Evolutionary conservation across 2,888 invertebrate genomes (phyloP).

Genomic region (Andricus quercusramuli): DNA sequence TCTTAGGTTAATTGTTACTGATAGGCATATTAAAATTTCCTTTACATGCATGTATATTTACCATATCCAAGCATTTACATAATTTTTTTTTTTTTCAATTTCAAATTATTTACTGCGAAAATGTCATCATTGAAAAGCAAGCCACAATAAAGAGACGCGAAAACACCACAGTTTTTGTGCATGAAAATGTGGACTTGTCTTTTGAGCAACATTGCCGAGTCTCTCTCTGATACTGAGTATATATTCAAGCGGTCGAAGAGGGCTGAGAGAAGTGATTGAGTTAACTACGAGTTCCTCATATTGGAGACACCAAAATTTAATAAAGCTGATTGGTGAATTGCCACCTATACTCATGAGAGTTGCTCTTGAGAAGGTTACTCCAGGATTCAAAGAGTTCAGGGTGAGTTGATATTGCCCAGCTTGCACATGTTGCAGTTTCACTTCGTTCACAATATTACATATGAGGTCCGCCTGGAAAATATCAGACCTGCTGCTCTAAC

Average conservation of each 20-base stretch:
- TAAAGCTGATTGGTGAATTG: slow-evolving; percentile 64
- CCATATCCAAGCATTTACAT: too few species aligned
- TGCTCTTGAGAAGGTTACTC: slow-evolving; percentile 26
- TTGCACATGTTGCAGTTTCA: slow-evolving; percentile 21
- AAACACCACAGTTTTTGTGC: too few species aligned
- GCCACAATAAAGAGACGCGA: too few species aligned
- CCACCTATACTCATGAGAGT: slow-evolving; percentile 34
- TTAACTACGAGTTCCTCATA: slow-evolving; percentile 46
- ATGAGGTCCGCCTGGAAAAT: too few species aligned
- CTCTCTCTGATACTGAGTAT: slow-evolving; percentile 19
- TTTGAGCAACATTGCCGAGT: neutral
- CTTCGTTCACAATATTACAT: neutral
- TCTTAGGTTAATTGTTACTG: too few species aligned
- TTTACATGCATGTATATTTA: too few species aligned
- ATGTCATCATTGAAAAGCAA: too few species aligned
- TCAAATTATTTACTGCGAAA: too few species aligned
- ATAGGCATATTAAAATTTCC: too few species aligned
- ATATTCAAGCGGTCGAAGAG: slow-evolving; percentile 24
- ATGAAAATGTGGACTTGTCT: too few species aligned
- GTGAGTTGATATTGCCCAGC: slow-evolving; percentile 7
- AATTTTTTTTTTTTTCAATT: too few species aligned
- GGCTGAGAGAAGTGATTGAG: slow-evolving; percentile 46
- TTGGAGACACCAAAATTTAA: slow-evolving; percentile 58
- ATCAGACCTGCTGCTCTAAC: too few species aligned
- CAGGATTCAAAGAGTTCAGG: slow-evolving; percentile 3